These are phyloP conservation scores for Stercorarius parasiticus DNA, from an alignment of 2,113 vertebrate species.

Conservation along the genomic window DNA sequence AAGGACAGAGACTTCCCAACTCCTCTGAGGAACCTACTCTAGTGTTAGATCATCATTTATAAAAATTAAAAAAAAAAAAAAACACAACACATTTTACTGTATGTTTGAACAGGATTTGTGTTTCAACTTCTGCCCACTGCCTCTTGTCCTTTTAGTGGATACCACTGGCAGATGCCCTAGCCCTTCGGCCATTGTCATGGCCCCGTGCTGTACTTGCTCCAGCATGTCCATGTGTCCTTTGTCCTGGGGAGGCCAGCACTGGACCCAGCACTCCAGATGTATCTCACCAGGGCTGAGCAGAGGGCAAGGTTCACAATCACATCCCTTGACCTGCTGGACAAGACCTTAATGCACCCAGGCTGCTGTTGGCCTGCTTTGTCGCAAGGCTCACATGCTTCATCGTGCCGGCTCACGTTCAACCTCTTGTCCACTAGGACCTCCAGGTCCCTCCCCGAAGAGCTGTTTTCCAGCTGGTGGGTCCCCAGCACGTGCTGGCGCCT, in stretches of 20 bases:
- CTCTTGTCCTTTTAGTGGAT: background rate
- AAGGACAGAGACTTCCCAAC: background rate
- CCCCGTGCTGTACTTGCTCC: no score
- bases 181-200: background rate
- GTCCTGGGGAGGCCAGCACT: background rate
- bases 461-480: rapidly evolving
- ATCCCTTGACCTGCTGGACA: background rate
- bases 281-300: background rate
- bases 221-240: background rate
- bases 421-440: background rate
- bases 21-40: background rate
- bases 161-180: background rate
- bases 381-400: background rate
- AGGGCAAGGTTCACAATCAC: no score
- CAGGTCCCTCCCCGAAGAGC: background rate
- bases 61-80: background rate
- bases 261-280: background rate
- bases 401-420: background rate
- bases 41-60: background rate
- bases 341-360: background rate
- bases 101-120: background rate
- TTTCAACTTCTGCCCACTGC: background rate
- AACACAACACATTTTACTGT: background rate
- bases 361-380: background rate
- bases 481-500: no score